These are phyloP conservation scores for Athalia rosae DNA, from an alignment of 2,888 invertebrate species.

Conservation along the genomic window DNA sequence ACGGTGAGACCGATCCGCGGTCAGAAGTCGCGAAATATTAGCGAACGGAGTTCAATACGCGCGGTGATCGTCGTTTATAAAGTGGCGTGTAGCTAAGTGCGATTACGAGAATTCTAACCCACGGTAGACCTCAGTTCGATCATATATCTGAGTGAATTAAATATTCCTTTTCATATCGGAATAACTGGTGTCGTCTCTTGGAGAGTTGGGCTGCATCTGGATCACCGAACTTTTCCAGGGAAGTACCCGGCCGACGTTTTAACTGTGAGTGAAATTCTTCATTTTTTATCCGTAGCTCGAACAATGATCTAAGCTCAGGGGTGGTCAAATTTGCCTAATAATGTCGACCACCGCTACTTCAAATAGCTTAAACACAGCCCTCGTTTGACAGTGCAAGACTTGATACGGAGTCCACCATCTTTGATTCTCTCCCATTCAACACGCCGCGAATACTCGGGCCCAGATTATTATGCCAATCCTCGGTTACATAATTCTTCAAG, in stretches of 20 bases:
- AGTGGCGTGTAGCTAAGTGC: no score
- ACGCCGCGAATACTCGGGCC: constrained; percentile 25
- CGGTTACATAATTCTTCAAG: constrained; percentile 30
- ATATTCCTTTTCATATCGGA: neutral
- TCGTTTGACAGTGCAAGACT: constrained; percentile 22
- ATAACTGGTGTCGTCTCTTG: neutral
- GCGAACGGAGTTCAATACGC: neutral
- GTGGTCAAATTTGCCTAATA: no score
- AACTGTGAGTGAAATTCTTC: constrained; percentile 18
- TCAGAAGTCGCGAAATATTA: neutral
- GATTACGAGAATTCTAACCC: no score
- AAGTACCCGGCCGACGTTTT: constrained; percentile 25
- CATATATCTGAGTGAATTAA: constrained; percentile 22
- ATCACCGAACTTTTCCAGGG: constrained; percentile 4
- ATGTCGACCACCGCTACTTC: no score
- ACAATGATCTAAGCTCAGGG: neutral
- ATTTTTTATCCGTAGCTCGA: neutral
- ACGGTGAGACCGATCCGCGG: neutral
- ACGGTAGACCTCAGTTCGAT: constrained; percentile 1
- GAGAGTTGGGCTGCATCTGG: neutral
- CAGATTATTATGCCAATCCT: constrained; percentile 7
- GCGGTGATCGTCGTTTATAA: no score
- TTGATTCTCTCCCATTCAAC: constrained; percentile 38
- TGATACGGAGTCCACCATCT: constrained; percentile 27
- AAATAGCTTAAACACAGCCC: neutral